Conservation (phyloP, 2,888 invertebrate genomes). For the Harpalus rubripes region DNA sequence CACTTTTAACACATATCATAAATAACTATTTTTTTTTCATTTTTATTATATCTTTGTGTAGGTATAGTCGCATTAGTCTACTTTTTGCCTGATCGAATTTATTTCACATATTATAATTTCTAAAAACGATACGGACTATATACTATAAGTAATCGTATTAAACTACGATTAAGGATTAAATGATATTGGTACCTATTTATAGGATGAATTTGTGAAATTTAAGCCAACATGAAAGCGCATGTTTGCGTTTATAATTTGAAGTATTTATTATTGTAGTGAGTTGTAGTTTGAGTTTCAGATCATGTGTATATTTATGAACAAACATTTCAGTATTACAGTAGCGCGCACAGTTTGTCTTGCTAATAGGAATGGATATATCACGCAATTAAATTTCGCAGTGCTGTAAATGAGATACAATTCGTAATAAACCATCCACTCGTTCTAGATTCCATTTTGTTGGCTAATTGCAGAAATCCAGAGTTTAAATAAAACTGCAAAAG, state of each 20-base stretch:
- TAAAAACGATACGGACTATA: too few relatives aligned
- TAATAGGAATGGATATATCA: conserved; percentile 15
- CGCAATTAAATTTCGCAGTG: conserved; percentile 20
- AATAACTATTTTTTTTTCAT: too few relatives aligned
- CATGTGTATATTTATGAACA: not conserved
- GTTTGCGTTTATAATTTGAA: not conserved
- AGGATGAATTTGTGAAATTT: not conserved
- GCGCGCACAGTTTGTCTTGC: not conserved
- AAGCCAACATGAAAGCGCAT: not conserved
- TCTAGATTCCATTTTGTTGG: conserved; percentile 24
- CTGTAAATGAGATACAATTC: conserved; percentile 27
- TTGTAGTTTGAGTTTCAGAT: conserved; percentile 1
- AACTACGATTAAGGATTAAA: too few relatives aligned
- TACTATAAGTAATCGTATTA: too few relatives aligned
- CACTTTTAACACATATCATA: too few relatives aligned
- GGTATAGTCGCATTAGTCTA: too few relatives aligned
- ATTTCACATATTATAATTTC: too few relatives aligned
- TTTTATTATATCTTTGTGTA: too few relatives aligned
- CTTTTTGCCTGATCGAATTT: too few relatives aligned
- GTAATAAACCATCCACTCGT: conserved; percentile 20
- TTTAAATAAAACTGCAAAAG: conserved; percentile 41
- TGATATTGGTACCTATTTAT: not conserved
- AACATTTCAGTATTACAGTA: conserved; percentile 3
- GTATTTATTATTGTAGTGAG: conserved; percentile 3
- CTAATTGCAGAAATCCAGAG: conserved; percentile 46